phyloP scores from a whole-genome alignment of 2,797 vertebrate genomes.

The Mus caroli region DNA sequence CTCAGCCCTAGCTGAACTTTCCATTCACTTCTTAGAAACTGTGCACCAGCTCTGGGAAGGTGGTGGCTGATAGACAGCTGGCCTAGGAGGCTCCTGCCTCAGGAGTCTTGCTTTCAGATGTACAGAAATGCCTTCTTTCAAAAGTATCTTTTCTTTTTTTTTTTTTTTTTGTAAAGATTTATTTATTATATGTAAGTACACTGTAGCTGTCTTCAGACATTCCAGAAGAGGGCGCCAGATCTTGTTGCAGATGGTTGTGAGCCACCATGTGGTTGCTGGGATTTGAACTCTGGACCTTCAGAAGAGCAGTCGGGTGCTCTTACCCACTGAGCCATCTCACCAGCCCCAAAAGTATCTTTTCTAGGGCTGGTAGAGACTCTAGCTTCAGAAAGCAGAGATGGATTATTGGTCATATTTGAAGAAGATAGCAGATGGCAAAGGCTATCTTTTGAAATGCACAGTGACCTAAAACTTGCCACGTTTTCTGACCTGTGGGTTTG shows the following conservation, averaged over 20 bases:
- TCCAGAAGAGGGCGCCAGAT: no score
- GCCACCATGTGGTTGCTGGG: no score
- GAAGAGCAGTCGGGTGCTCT: no score
- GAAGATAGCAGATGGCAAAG: not conserved
- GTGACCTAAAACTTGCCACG: not conserved
- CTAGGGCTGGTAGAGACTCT: not conserved
- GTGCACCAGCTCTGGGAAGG: not conserved
- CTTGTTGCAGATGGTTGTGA: no score
- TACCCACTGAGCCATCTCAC: no score
- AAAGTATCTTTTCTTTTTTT: not conserved
- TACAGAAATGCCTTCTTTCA: not conserved
- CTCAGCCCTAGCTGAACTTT: not conserved
- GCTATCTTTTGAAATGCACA: not conserved
- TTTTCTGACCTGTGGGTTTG: not conserved
- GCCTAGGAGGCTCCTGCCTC: not conserved
- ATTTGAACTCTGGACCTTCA: no score
- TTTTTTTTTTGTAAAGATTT: no score
- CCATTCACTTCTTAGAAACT: not conserved
- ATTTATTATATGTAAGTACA: no score
- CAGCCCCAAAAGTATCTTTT: not conserved
- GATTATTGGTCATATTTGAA: slow-evolving; percentile 24
- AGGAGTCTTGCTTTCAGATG: not conserved
- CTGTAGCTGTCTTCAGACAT: no score
- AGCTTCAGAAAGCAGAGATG: not conserved
- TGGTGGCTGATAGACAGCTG: not conserved